Percentiles rank a stretch among this genome's conserved stretches.
phyloP scores from a whole-genome alignment of 2,113 vertebrate species.

The Accipiter cooperii region DNA sequence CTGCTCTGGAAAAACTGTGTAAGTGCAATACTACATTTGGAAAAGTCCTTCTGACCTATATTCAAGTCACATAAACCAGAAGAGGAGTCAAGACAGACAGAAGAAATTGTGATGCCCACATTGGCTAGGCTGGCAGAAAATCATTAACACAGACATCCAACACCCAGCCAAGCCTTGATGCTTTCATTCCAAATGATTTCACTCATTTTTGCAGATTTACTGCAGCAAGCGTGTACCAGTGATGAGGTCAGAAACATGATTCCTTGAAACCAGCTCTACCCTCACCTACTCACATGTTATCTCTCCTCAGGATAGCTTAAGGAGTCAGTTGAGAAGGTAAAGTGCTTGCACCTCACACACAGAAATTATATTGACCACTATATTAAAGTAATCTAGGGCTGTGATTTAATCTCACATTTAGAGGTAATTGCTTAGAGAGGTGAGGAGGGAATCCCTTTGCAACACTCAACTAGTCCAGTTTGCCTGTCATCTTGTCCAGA shows the following conservation, averaged over 20 bases:
- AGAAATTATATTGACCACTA: neutral
- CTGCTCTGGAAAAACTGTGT: neutral
- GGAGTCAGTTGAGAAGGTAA: neutral
- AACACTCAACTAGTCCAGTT: neutral
- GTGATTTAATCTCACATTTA: neutral
- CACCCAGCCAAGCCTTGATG: neutral
- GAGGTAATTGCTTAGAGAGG: neutral
- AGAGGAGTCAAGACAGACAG: neutral
- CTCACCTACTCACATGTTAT: neutral
- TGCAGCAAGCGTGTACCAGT: accelerated
- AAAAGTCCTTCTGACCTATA: neutral
- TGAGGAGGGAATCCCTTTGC: neutral
- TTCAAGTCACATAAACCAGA: neutral
- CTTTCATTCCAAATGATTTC: neutral
- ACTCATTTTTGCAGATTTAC: neutral
- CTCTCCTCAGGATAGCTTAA: neutral
- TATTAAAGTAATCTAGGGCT: neutral
- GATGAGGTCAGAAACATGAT: neutral
- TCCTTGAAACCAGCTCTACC: neutral
- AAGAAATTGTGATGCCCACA: neutral
- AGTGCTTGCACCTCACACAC: neutral
- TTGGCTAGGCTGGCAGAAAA: neutral
- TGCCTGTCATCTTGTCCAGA: neutral
- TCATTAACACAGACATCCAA: neutral
- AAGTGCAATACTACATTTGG: neutral